Base-by-base conservation (phyloP, 2,888 invertebrate species). In the Amitus sp. region DNA sequence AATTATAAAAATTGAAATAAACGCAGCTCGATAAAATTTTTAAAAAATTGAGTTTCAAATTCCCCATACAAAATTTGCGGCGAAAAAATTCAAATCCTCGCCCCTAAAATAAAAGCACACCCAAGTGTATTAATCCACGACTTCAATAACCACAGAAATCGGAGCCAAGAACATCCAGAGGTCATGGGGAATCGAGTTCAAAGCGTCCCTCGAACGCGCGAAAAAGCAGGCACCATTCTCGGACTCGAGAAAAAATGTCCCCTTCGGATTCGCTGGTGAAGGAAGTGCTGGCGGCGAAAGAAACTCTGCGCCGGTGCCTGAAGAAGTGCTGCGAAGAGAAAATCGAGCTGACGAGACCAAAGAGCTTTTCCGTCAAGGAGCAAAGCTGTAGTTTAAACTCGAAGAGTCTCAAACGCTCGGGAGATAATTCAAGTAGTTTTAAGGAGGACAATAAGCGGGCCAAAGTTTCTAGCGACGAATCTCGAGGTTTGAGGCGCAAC, bases 211-310 rank as follows among this genome's bases (percentile, higher is more conserved):
- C 43, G 3, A 12, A 10, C n/a, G n/a, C n/a, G 2, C 40, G 34
- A 20, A 39, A 18, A 10, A 42, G 4, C 17, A 10, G 39, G 9
- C 20, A 10, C n/a, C 51, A 47, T n/a, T 56, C 52, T 15, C 43
- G 47, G n/a, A 69, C 30, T 10, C 39, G 23, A 17, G 60, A 33
- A 7, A 51, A 19, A 4, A 13, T 51, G n/a, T 76, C 73, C 23
- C 74, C 71, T 27, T 74, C 76, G 10, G 80, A 81, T 52, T 66
- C 71, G 7, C 62, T 82, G 34, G 74, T 77, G 33, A 79, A 79
- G 50, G 79, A 82, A 62, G 78, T 82, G 5, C 51, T 82, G 15
- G 80, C 81, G 12, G 81, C 82, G 3, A 82, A 82, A 43, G 81
- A 82, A 40, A 75, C 76, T 7, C 62, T 80, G 12, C 79, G 73